Conservation (phyloP, 1,140 invertebrate genomes). For the Octopus bimaculoides region DNA sequence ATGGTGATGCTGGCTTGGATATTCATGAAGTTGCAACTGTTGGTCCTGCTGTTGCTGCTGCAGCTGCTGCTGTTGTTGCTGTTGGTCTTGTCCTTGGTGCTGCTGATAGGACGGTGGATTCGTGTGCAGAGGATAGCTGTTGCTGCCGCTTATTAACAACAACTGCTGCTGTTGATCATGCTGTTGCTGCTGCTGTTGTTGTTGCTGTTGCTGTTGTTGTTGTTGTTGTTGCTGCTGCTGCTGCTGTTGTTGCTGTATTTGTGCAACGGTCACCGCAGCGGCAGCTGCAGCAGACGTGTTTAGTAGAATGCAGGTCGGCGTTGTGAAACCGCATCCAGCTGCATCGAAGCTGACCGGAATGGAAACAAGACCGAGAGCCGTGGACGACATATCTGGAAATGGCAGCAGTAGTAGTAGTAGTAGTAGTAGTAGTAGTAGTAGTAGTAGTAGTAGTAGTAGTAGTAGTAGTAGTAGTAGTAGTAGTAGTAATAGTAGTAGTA, state of each 20-base stretch:
- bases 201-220: not conserved
- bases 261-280: not conserved
- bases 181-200: not conserved
- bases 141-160: too few species aligned
- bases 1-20: not conserved
- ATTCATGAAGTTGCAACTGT: not conserved
- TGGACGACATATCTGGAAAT: too few species aligned
- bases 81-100: not conserved
- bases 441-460: too few species aligned
- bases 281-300: not conserved
- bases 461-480: too few species aligned
- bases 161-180: too few species aligned
- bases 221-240: not conserved
- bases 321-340: not conserved
- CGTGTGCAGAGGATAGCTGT: too few species aligned
- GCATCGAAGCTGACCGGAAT: not conserved
- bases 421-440: not conserved
- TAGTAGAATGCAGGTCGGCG: not conserved
- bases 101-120: not conserved
- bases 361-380: not conserved
- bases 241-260: not conserved
- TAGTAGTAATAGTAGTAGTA: not conserved
- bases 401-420: not conserved
- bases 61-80: not conserved
- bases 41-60: not conserved